Evolutionary conservation across 2,113 vertebrate genomes (phyloP), one percentile per base, ranked within the genome.

Genomic region (Labeo rohita): DNA sequence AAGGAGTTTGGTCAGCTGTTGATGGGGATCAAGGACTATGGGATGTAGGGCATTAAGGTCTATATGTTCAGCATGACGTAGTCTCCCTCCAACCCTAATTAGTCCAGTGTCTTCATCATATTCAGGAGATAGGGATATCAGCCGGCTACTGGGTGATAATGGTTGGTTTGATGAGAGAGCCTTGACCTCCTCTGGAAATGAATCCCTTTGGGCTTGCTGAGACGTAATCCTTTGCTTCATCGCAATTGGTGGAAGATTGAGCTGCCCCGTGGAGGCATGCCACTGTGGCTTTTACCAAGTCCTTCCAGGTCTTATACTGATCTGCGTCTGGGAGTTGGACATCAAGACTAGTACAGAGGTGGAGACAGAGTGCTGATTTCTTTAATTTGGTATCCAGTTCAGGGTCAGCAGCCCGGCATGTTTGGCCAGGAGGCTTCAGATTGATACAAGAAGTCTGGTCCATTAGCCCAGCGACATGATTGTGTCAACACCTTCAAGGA

Each of bases 381-480:
- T 73, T 45, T n/a, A 73, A 73, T 73, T 73, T 16, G 9, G 68
- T 21, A 45, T 72, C 36, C 39, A 16, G 68, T 43, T 72, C 68
- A 72, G 68, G 68, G 36, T 70, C 34, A 39, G 7, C 36, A 72
- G 13, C 68, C 68, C 1, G 13, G 68, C 68, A 72, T 72, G 15
- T 0, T 72, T 72, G 68, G 68, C 68, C 74, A 83, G 13, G 1
- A 15, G 3, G 15, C 15, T 66, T 65, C 23, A 21, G 45, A 4
- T 47, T 78, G 12, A 6, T 52, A 15, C 18, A 79, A 34, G 52
- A 89, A 85, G 2, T 21, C 6, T 23, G 70, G 83, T 21, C 78
- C 78, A 13, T 81, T 23, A 9, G 6, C 50, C 85, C 85, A 80
- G 4, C 77, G 34, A 10, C 54, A 56, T 12, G 13, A 16, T 4